These are phyloP conservation scores for Dasypolia templi DNA, from an alignment of 2,888 invertebrate species.

Conservation along the genomic window DNA sequence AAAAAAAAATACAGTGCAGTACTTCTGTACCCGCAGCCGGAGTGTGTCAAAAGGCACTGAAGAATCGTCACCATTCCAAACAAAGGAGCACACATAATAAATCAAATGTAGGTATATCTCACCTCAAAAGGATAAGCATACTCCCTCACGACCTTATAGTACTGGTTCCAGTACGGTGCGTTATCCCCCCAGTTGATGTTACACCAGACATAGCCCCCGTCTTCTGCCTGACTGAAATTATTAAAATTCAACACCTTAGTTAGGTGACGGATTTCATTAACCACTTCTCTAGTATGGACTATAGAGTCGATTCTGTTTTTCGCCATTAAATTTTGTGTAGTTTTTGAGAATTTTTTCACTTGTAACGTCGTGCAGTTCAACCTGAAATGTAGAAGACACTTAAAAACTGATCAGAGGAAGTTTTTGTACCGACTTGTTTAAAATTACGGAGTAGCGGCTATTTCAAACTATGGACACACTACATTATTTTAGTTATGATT, in stretches of 20 bases:
- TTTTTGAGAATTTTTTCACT: conserved; percentile 85
- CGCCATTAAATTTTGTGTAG: conserved; percentile 81
- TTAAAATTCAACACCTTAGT: conserved; percentile 82
- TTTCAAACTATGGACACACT: not conserved
- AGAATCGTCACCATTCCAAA: not conserved
- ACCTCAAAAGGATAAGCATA: conserved; percentile 86
- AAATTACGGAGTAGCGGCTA: not conserved
- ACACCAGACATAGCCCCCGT: conserved; percentile 73
- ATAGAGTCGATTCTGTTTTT: conserved; percentile 79
- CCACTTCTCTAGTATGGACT: conserved; percentile 80
- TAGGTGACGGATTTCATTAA: conserved; percentile 81
- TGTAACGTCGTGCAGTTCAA: conserved; percentile 84
- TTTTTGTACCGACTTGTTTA: not conserved
- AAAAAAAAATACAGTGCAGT: no score
- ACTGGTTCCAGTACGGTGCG: conserved; percentile 88
- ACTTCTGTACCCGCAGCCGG: not conserved
- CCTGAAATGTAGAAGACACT: conserved; percentile 70
- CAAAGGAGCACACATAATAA: not conserved
- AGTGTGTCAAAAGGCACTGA: no score
- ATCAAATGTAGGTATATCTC: conserved; percentile 35
- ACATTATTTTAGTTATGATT: not conserved
- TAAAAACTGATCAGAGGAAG: not conserved
- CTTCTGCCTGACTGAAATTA: conserved; percentile 63
- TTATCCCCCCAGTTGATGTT: conserved; percentile 88
- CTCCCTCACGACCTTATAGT: conserved; percentile 82